Percentiles rank a stretch among this genome's conserved stretches.
phyloP scores from a whole-genome alignment of 2,888 invertebrate genomes.

The Vesta saturnalis region DNA sequence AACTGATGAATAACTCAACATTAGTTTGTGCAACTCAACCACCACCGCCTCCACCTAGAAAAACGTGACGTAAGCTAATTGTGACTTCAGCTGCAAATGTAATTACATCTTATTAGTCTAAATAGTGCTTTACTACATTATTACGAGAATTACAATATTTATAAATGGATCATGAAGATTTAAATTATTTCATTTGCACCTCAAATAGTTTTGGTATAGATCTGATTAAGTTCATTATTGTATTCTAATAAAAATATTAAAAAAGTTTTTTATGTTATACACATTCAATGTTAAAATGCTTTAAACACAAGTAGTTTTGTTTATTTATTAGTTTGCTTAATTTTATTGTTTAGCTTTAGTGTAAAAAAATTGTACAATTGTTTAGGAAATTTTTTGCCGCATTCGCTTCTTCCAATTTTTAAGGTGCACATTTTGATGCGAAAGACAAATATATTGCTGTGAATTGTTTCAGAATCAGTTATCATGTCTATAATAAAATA shows the following conservation, averaged over 20 bases:
- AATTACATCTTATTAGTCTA: background rate
- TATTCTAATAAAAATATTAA: too few relatives aligned
- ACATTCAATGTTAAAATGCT: slow-evolving; percentile 34
- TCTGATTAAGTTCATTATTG: too few relatives aligned
- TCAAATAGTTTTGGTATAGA: slow-evolving; percentile 23
- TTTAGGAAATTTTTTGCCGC: background rate
- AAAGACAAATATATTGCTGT: slow-evolving; percentile 39
- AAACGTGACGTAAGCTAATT: slow-evolving; percentile 56
- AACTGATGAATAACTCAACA: slow-evolving; percentile 49
- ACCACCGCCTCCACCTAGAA: slow-evolving; percentile 58
- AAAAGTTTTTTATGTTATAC: background rate
- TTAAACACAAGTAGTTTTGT: slow-evolving; percentile 28
- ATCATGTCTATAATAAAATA: background rate
- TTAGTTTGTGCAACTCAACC: slow-evolving; percentile 52
- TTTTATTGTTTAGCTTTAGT: slow-evolving; percentile 6
- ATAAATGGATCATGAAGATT: slow-evolving; percentile 14
- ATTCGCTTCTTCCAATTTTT: slow-evolving; percentile 26
- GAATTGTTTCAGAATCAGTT: slow-evolving; percentile 31
- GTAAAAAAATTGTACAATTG: background rate
- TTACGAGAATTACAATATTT: slow-evolving; percentile 1
- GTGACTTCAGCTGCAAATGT: background rate
- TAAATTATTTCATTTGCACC: slow-evolving; percentile 25
- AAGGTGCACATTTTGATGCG: slow-evolving; percentile 34
- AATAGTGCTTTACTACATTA: slow-evolving; percentile 2
- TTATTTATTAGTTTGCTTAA: slow-evolving; percentile 15